Evolutionary conservation across 2,888 invertebrate genomes (phyloP).

Genomic region (Meiosimyza decipiens): DNA sequence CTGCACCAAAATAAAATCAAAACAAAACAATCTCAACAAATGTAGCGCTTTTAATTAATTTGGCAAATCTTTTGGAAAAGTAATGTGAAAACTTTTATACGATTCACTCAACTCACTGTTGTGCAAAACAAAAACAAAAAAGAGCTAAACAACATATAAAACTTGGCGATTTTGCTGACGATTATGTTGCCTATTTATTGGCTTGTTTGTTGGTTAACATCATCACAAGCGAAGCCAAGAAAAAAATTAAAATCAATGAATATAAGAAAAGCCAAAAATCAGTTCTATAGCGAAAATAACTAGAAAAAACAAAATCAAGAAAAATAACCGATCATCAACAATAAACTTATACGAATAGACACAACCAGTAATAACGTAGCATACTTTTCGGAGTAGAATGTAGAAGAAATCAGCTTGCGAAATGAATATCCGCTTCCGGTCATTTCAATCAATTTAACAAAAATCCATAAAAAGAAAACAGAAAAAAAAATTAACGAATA

Average conservation of each 20-base stretch:
- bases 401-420: conserved; percentile 42
- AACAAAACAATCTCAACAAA: too few relatives aligned
- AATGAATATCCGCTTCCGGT: conserved; percentile 56
- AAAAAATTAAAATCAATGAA: neutral
- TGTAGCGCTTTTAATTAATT: conserved; percentile 19
- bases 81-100: conserved; percentile 14
- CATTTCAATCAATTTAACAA: conserved; percentile 58
- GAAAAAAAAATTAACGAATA: conserved; percentile 13
- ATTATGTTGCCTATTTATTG: conserved; percentile 21
- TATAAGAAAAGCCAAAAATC: neutral
- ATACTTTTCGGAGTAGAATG: neutral
- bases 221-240: neutral
- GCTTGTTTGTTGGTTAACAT: conserved; percentile 19
- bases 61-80: conserved; percentile 22
- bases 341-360: neutral
- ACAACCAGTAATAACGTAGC: neutral
- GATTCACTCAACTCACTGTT: neutral
- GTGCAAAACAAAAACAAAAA: neutral
- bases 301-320: neutral
- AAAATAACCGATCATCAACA: neutral
- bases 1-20: too few relatives aligned
- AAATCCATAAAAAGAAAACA: conserved; percentile 23
- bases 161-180: conserved; percentile 7
- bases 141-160: neutral
- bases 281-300: neutral